Conservation (phyloP, 2,797 vertebrate genomes). For the Lepus oiostolus region DNA sequence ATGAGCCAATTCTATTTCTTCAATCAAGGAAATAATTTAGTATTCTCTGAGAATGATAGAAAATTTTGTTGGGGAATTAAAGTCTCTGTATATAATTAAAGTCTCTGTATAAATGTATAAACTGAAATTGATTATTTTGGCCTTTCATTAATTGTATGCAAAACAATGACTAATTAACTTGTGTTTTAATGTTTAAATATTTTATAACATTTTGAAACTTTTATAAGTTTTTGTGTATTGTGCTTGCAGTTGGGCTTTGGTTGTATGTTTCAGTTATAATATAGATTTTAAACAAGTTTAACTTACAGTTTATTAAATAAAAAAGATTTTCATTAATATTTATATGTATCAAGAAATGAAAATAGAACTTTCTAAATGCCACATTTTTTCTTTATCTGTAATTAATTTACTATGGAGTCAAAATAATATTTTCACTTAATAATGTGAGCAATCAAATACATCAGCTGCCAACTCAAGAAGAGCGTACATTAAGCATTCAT, state of each 20-base stretch:
- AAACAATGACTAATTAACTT: conserved; percentile 26
- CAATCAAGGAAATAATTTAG: conserved; percentile 25
- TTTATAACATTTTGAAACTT: conserved; percentile 25
- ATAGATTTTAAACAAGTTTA: conserved; percentile 36
- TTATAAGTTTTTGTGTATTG: conserved; percentile 17
- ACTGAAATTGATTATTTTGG: neutral
- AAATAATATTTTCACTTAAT: conserved; percentile 67
- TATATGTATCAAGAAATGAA: conserved; percentile 17
- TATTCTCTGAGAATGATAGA: conserved; percentile 25
- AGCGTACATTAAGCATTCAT: conserved; percentile 48
- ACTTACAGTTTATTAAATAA: conserved; percentile 43
- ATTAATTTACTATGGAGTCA: conserved; percentile 47
- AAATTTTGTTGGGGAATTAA: conserved; percentile 25
- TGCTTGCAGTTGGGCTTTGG: conserved; percentile 39
- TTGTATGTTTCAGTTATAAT: conserved; percentile 4
- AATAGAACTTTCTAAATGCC: conserved; percentile 37
- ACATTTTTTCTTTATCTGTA: conserved; percentile 51
- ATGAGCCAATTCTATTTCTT: conserved; percentile 4
- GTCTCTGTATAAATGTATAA: conserved; percentile 44
- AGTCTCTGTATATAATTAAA: conserved; percentile 1
- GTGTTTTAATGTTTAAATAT: conserved; percentile 21
- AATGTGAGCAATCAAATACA: conserved; percentile 38
- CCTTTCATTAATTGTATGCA: conserved; percentile 37
- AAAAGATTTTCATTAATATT: conserved; percentile 55
- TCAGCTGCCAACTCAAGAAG: neutral